These are phyloP conservation scores for Rattus rattus DNA, from an alignment of 2,113 vertebrate species.

Conservation along the genomic window DNA sequence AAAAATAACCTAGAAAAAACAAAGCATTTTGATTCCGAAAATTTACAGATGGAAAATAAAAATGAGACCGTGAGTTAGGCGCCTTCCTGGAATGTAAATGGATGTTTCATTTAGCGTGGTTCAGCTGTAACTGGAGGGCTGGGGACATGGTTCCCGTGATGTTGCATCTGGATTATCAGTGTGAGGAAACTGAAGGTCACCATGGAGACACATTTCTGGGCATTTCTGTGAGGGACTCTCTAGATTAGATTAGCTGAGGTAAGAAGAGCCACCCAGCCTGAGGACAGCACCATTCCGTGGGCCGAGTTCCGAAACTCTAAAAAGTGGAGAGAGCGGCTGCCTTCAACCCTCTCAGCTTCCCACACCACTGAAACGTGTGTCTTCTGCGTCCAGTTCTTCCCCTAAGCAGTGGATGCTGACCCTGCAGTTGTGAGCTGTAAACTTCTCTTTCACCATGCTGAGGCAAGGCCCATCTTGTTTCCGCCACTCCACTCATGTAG, in stretches of 20 bases:
- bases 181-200: neutral
- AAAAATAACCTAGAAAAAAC: neutral
- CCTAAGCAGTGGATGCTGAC: accelerated
- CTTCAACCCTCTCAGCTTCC: too few species aligned
- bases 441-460: neutral
- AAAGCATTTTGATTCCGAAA: neutral
- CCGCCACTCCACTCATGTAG: too few species aligned
- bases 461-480: neutral
- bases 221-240: neutral
- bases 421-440: neutral
- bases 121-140: neutral
- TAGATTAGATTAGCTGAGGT: neutral
- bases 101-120: neutral
- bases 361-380: too few species aligned
- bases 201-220: neutral
- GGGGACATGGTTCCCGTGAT: neutral
- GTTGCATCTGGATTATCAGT: too few species aligned
- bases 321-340: neutral
- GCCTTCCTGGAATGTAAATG: neutral
- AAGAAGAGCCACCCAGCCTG: neutral
- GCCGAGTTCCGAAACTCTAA: too few species aligned
- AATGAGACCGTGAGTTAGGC: neutral
- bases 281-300: too few species aligned
- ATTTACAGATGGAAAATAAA: slow-evolving; percentile 12
- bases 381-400: neutral